Conservation (phyloP, 2,113 vertebrate species). For the Siniperca knerii region DNA sequence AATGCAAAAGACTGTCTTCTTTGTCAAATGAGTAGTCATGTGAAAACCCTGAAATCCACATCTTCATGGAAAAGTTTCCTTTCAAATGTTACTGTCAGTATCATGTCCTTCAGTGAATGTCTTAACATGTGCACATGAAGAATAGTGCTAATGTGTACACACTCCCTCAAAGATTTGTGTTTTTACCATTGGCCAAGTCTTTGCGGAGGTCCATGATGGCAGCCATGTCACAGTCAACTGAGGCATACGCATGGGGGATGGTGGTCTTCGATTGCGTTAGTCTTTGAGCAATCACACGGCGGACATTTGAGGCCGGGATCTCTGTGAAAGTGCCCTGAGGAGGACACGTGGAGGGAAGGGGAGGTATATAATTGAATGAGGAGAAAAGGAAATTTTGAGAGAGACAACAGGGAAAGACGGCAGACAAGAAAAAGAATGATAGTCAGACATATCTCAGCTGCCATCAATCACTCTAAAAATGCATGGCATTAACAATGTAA, state of each 20-base stretch:
- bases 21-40: conserved; percentile 48
- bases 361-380: conserved; percentile 18
- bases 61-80: conserved; percentile 42
- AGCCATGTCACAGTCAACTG: conserved; percentile 91
- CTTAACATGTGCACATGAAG: neutral
- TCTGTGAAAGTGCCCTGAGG: conserved; percentile 93
- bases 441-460: neutral
- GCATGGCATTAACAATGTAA: neutral
- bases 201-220: conserved; percentile 90
- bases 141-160: neutral
- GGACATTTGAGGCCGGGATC: conserved; percentile 91
- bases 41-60: conserved; percentile 60
- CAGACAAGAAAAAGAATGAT: neutral
- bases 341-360: neutral
- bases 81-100: neutral
- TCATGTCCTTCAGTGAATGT: too few relatives aligned
- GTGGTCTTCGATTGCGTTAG: conserved; percentile 95
- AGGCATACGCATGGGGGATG: conserved; percentile 94
- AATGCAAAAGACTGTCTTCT: conserved; percentile 26
- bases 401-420: neutral
- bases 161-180: too few relatives aligned
- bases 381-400: neutral
- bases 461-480: neutral
- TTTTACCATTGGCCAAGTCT: conserved; percentile 89
- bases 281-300: conserved; percentile 95